phyloP scores from a whole-genome alignment of 2,888 invertebrate genomes.

The Choristoneura rosaceana region DNA sequence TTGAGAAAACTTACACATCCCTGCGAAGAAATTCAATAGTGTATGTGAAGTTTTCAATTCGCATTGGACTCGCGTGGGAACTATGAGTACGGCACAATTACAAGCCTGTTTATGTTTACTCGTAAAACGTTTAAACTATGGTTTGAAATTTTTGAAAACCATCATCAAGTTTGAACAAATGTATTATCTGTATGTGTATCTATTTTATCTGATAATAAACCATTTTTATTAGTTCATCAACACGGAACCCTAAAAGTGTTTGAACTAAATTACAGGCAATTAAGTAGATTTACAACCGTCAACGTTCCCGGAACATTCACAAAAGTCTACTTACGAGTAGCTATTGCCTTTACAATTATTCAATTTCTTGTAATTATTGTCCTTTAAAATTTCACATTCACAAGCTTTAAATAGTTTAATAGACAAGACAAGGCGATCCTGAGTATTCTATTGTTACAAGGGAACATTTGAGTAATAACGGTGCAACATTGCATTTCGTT shows the following conservation, averaged over 20 bases:
- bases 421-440: neutral
- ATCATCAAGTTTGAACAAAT: neutral
- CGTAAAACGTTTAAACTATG: too few relatives aligned
- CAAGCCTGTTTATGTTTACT: too few relatives aligned
- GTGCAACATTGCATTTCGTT: neutral
- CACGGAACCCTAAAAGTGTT: constrained; percentile 39
- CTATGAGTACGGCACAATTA: too few relatives aligned
- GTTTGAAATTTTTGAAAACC: too few relatives aligned
- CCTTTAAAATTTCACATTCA: constrained; percentile 40
- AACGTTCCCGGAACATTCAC: constrained; percentile 69
- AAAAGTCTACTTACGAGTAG: constrained; percentile 50
- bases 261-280: constrained; percentile 68
- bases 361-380: constrained; percentile 59
- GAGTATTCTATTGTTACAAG: neutral
- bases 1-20: too few relatives aligned
- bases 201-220: neutral
- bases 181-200: neutral
- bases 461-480: neutral
- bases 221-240: neutral
- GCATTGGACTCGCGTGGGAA: too few relatives aligned
- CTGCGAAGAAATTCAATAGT: too few relatives aligned
- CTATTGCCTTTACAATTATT: constrained; percentile 56
- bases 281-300: constrained; percentile 81
- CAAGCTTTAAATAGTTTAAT: constrained; percentile 31
- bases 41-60: too few relatives aligned